phyloP scores from a whole-genome alignment of 2,113 vertebrate species.

The Scomber colias region DNA sequence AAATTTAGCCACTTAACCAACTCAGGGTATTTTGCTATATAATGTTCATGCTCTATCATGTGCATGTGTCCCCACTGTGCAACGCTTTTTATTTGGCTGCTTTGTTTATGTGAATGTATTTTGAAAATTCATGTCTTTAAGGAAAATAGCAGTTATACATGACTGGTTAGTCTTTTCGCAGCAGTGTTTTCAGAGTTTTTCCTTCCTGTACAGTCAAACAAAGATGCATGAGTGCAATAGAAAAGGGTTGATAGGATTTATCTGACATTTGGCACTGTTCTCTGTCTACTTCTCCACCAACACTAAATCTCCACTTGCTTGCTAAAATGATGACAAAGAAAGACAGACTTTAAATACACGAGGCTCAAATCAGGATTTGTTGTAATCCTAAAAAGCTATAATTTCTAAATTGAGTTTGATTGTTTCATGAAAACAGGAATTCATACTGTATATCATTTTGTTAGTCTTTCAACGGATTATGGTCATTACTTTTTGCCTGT shows the following conservation, averaged over 20 bases:
- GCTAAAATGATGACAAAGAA: background rate
- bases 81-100: background rate
- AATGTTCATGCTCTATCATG: too few species aligned
- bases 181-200: background rate
- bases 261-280: slow-evolving; percentile 20
- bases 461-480: slow-evolving; percentile 17
- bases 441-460: slow-evolving; percentile 1
- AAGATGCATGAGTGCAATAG: background rate
- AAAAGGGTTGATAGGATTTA: slow-evolving; percentile 22
- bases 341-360: background rate
- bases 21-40: background rate
- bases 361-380: slow-evolving; percentile 10
- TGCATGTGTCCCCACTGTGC: background rate
- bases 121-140: background rate
- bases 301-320: background rate
- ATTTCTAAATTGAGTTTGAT: slow-evolving; percentile 25
- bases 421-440: slow-evolving; percentile 18
- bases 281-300: background rate
- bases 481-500: slow-evolving; percentile 15
- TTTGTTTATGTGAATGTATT: background rate
- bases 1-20: slow-evolving; percentile 6
- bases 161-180: background rate
- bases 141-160: background rate
- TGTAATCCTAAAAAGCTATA: slow-evolving; percentile 24
- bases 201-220: background rate